Percentiles rank a stretch among this genome's conserved stretches.
Conservation (phyloP, 2,888 invertebrate species). For the Temnothorax unifasciatus region DNA sequence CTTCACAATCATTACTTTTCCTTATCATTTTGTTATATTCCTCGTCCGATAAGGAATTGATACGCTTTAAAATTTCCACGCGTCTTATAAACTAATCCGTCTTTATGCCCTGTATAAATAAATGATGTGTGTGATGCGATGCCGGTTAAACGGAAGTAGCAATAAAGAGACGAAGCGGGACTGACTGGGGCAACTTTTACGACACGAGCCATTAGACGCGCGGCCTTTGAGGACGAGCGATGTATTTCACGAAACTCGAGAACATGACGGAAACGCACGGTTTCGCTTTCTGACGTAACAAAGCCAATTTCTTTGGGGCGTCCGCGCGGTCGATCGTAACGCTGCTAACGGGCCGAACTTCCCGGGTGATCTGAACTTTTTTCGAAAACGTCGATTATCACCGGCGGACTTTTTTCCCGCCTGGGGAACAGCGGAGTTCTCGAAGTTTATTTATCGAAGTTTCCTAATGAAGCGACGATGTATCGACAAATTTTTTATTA, state of each 20-base stretch:
- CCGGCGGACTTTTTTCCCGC: conserved; percentile 4
- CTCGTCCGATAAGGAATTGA: neutral
- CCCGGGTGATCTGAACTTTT: conserved; percentile 56
- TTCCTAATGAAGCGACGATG: conserved; percentile 20
- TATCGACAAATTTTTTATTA: conserved; percentile 17
- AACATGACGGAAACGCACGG: conserved; percentile 62
- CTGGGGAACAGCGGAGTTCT: neutral
- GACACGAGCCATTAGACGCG: conserved; percentile 68
- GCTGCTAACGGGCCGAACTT: conserved; percentile 69
- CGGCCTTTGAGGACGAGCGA: conserved; percentile 66
- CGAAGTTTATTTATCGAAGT: neutral
- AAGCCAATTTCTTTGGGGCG: conserved; percentile 77
- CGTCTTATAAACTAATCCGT: neutral
- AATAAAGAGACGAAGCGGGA: neutral
- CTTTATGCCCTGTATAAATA: conserved; percentile 11
- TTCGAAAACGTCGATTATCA: conserved; percentile 49
- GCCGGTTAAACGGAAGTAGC: conserved; percentile 29
- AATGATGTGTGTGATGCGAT: conserved; percentile 30
- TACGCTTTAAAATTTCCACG: neutral
- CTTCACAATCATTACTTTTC: neutral
- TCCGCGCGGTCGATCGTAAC: conserved; percentile 56
- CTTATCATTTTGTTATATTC: neutral
- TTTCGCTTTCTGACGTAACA: conserved; percentile 73
- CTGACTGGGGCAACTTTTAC: conserved; percentile 60
- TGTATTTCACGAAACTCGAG: conserved; percentile 51